Base-by-base conservation (phyloP, 2,888 invertebrate species). In the Epinotia nisella region DNA sequence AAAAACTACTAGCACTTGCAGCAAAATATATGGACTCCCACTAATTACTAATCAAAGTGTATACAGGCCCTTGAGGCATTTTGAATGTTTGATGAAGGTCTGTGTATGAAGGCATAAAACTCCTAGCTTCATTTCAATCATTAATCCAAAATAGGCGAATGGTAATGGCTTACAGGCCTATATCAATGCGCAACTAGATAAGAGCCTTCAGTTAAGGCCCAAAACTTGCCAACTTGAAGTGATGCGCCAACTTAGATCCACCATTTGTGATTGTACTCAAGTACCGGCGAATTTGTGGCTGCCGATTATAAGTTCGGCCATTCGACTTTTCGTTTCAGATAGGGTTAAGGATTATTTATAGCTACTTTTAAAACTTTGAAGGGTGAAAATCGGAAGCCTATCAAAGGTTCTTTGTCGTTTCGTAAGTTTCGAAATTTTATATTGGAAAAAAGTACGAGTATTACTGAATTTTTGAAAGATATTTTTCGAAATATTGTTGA, bases 141-240 rank as follows among this genome's bases (percentile, higher is more conserved):
- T 51, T 61, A 45, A 62, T 35, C 9, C 67, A 70, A 68, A 68
- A 72, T 70, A 77, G 35, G 29, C 39, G 21, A 58, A 66, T 76
- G 70, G 72, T 76, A 75, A 72, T 51, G 70, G 70, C 71, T 69
- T n/a, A 55, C 61, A 21, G 72, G 74, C 71, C 73, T 74, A 77
- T 77, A 78, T 77, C 76, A 77, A 75, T 77, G 74, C 70, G 71
- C 68, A 72, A 72, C 59, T 70, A 76, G 79, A 79, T 79, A 78
- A 79, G 78, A 74, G 71, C 75, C 51, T 70, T 70, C 71, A 61
- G 77, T 76, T 78, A 78, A 79, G 77, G 68, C 78, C 77, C 75
- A 67, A 70, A 79, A 80, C 76, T 80, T 79, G 74, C 74, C 75
- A 75, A 78, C 70, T 79, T 77, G 70, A 77, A 77, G 77, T 74